Base-by-base conservation (phyloP, 2,797 vertebrate genomes). In the Mionectes olivaceus region DNA sequence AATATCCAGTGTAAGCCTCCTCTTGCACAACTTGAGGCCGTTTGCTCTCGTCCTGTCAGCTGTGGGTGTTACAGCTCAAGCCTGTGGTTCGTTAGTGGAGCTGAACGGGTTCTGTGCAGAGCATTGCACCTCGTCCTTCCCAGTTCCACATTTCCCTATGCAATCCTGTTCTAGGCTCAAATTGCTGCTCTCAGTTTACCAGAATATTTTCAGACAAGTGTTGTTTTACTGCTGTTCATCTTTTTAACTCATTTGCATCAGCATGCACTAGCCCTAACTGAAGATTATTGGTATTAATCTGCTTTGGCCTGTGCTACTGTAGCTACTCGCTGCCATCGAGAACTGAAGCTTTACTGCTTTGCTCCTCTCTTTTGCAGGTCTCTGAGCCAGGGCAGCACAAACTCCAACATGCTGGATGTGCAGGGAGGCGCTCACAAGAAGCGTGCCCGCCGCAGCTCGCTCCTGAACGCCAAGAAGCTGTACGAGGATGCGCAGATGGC, bases 401-500 rank as follows among this genome's bases (percentile, higher is more conserved):
- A 99, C 97, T 99, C 99, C 10, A 99, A 99, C 97, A 98, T 99
- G 99, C 97, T 99, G 93, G 99, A 99, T 13, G 98, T 99, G n/a
- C 99, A 99, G 94, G 99, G 98, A 52, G 98, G 98, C 0, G 98
- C 98, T 44, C 99, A 99, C 91, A 99, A 99, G 96, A 99, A 99
- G 95, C 98, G 99, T 1, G 98, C 99, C 4, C 98, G 99, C 1
- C 99, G 99, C 91, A 99, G 99, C 97, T 99, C 99, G 0, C 98
- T 99, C 1, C 98, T 99, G 23, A 99, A 99, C 1, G 99, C 99
- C 67, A 99, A 99, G 98, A 99, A 99, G 95, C 98, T 99, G 10
- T 99, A 99, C 1, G 99, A 99, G 95, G 99, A 99, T 28, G 99
- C 99, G 7, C 99, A 99, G 95, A 99, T 99, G 99, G 99, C 99